Evolutionary conservation across 2,888 invertebrate genomes (phyloP), one percentile per base, ranked within the genome.

Genomic region (Colletes collaris): DNA sequence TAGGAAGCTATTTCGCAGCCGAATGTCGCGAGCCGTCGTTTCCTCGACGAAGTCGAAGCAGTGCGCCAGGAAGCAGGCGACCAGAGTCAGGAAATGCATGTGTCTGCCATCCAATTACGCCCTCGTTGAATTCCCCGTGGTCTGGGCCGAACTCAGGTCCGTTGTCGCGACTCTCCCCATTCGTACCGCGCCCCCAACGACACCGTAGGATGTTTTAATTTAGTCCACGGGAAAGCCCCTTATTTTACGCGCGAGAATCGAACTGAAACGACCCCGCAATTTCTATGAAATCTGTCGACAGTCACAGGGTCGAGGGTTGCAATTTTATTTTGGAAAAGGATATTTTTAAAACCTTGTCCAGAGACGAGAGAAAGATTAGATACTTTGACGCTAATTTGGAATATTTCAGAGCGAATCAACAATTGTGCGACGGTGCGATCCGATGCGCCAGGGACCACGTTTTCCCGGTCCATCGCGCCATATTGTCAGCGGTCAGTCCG

Each of bases 401-500:
- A 70, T 75, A 27, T 75, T 82, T 37, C 66, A 92, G 96, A 87
- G 93, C 93, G 76, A 95, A 94, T 89, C 94, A 94, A 87, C 95
- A 95, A 90, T 94, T 96, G 64, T 97, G 96, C 92, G 97, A 97
- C 93, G 96, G 96, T 27, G 93, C 94, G 27, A 95, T 97, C 71
- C 93, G 94, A 83, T 96, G 96, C 91, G 94, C 94, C 75, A 95
- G 95, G 88, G 95, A 95, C 88, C 94, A 94, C 89, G 93, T 94
- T 64, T 95, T 96, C 89, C 94, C 94, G 84, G 94, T 96, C 63
- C 96, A 97, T 89, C 94, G 96, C 77, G 95, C 95, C 16, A 95
- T 97, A 85, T 93, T 97, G 69, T 96, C 96, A 44, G 95, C 96
- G 46, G 95, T 95, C 60, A 96, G 96, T 93, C 95, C 96, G 35